Evolutionary conservation across 92 coral and sea anemone species (phyloP).

Genomic region (Hydrozoanthus gracilis): DNA sequence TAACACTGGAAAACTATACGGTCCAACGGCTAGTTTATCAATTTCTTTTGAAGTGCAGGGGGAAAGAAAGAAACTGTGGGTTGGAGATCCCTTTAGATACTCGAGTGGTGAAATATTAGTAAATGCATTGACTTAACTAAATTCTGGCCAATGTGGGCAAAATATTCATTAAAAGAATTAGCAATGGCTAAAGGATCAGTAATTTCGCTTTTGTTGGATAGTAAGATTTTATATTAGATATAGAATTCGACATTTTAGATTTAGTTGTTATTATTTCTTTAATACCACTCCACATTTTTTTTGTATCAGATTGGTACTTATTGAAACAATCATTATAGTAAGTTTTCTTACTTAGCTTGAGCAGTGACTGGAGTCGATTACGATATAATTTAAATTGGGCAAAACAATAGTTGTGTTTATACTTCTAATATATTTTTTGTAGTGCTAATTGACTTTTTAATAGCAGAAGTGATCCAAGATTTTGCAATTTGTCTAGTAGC

Average conservation of each 20-base stretch:
- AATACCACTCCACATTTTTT: not conserved
- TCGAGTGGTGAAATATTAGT: not conserved
- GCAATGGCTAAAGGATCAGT: constrained; percentile 2
- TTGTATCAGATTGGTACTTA: not conserved
- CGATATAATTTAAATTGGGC: not conserved
- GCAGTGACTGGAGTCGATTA: not conserved
- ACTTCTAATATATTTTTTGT: not conserved
- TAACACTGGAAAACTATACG: not conserved
- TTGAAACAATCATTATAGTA: constrained; percentile 5
- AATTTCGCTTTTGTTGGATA: not conserved
- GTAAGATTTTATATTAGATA: not conserved
- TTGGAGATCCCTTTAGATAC: constrained; percentile 10
- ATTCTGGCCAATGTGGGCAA: not conserved
- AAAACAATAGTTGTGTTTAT: not conserved
- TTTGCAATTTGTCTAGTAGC: not conserved
- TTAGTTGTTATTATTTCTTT: not conserved
- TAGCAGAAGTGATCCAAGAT: not conserved
- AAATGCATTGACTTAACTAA: not conserved
- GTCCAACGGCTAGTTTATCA: not conserved
- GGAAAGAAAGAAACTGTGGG: constrained; percentile 40
- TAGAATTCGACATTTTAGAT: not conserved
- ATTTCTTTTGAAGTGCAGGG: constrained; percentile 50
- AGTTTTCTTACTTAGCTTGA: not conserved
- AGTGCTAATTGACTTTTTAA: not conserved
- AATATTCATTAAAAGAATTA: not conserved